Percentiles rank a stretch among this genome's conserved stretches.
Conservation (phyloP, 2,888 invertebrate species). For the Phortica magna region DNA sequence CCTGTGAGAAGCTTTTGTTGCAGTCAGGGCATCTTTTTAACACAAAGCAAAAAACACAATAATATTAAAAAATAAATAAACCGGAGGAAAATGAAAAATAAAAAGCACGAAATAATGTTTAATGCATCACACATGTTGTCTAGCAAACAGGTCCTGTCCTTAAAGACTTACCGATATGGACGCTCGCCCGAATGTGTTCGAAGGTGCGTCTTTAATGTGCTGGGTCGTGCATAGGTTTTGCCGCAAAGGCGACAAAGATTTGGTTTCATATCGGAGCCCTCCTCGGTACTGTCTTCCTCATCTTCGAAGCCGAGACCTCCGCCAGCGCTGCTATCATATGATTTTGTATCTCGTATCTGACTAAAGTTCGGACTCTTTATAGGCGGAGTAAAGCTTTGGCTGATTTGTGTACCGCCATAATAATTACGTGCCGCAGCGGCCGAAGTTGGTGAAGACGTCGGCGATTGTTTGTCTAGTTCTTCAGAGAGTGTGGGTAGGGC, state of each 20-base stretch:
- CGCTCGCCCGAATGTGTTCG: constrained; percentile 98
- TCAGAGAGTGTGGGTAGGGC: constrained; percentile 75
- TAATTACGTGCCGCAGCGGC: constrained; percentile 65
- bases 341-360: constrained; percentile 63
- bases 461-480: constrained; percentile 68
- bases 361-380: constrained; percentile 75
- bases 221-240: constrained; percentile 97
- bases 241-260: constrained; percentile 97
- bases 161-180: constrained; percentile 73
- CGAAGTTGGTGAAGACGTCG: constrained; percentile 61
- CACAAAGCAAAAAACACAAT: background rate
- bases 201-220: constrained; percentile 97
- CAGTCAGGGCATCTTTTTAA: constrained; percentile 87
- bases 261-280: constrained; percentile 83
- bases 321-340: constrained; percentile 42
- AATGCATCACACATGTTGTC: too few species aligned
- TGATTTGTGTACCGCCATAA: constrained; percentile 74
- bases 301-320: constrained; percentile 79
- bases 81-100: background rate
- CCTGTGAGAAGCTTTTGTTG: constrained; percentile 98
- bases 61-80: background rate
- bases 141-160: too few species aligned
- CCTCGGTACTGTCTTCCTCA: constrained; percentile 83
- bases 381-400: constrained; percentile 73
- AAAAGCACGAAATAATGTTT: background rate